Base-by-base conservation (phyloP, 1,140 invertebrate genomes). In the Apis mellifera region DNA sequence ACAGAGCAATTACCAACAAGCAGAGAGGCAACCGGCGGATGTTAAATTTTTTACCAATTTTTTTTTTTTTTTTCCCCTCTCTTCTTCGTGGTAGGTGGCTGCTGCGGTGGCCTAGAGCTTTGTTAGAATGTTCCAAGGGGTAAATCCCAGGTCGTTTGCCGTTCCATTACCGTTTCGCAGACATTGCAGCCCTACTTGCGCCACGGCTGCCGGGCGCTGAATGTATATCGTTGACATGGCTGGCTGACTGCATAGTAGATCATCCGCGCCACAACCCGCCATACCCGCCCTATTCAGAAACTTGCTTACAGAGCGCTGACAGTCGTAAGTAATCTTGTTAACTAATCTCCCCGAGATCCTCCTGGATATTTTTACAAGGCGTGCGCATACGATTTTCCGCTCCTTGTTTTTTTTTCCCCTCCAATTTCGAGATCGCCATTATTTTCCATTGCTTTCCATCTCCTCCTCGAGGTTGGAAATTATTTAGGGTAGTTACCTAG, bases 121-220 rank as follows among this genome's bases (percentile, higher is more conserved):
- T 19, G 71, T 81, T 62, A 65, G 62, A 52, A 21, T 48, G 64
- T 81, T 59, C 66, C 59, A 26, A 54, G 73, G 32, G 74, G n/a
- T 59, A 66, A 62, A 78, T 77, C 80, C 74, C 74, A 69, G 73
- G 57, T 77, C 74, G 80, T 82, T 82, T 82, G 80, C 74, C 74
- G 66, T 70, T 69, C 74, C 80, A 82, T 82, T 82, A 82, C 80
- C 80, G 80, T 78, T 82, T 71, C 75, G 65, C 75, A 59, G 79
- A 81, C 79, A 59, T 65, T n/a, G 55, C 66, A 62, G 50, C 75
- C 75, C 64, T 69, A 78, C 74, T 69, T 64, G 26, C 75, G 54
- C 66, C 12, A 42, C 32, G 32, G 60, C n/a, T n/a, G 71, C 1
- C 8, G 60, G 26, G 21, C n/a, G 55, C 26, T 82, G 60, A 66